Base-by-base conservation (phyloP, 2,888 invertebrate genomes). In the Agrenia bidenticulata region DNA sequence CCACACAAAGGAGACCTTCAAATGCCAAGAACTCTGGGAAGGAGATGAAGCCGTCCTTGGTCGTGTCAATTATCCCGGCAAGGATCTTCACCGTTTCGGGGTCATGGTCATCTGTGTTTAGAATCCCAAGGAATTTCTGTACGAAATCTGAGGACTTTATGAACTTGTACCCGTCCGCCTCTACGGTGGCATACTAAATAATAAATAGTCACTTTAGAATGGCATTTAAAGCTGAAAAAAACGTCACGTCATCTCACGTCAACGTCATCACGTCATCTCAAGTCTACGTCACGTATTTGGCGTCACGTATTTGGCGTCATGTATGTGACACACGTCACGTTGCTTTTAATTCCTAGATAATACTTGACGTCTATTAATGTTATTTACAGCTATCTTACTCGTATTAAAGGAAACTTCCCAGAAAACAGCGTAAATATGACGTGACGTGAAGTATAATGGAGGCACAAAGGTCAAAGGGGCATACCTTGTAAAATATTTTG, bases 101-200 rank as follows among this genome's bases (percentile, higher is more conserved):
- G 77, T 83, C 81, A 75, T 78, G 82, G 75, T 83, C 79, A 4
- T 78, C 77, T 26, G 80, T 79, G 11, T 78, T 75, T 69, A 82
- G 80, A n/a, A 84, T 77, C 21, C 83, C 82, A 7, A 85, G 78
- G 77, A 80, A 85, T 66, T 78, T 77, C 42, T 81, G 78, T 49
- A 85, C 80, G 73, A 85, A 84, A 77, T 85, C 84, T 37, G 79
- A 77, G 11, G 82, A 79, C 0, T 82, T 83, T 84, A 85, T 84
- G 76, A 78, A 82, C 70, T 77, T 77, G 70, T 83, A 82, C 1
- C 83, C 83, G 63, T 80, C 78, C 58, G 78, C 77, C 37, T 80
- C 80, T 50, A 80, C 79, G 32, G 80, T 79, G 4, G 85, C 83
- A 79, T 83, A 85, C 80, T 82, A n/a, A 5, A 45, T 9, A 45